These are phyloP conservation scores for Drosophila suzukii DNA, from an alignment of 1,140 invertebrate species.

Conservation along the genomic window DNA sequence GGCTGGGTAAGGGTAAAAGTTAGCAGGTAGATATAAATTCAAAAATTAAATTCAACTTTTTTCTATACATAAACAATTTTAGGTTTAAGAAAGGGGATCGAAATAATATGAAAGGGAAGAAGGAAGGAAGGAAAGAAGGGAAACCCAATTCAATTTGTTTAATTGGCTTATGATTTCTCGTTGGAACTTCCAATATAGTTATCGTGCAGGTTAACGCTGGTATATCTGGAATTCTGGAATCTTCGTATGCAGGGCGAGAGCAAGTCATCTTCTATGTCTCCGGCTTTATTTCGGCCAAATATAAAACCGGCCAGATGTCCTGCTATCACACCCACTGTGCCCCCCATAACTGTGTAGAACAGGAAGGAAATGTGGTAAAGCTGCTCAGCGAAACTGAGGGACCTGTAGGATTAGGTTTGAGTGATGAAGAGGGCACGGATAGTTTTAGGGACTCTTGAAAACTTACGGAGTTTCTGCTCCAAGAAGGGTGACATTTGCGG, in stretches of 20 bases:
- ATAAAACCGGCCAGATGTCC: slow-evolving; percentile 44
- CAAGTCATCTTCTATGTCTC: slow-evolving; percentile 56
- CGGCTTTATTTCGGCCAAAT: slow-evolving; percentile 52
- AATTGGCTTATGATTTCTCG: slow-evolving; percentile 25
- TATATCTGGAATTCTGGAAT: slow-evolving; percentile 40
- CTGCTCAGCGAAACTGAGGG: slow-evolving; percentile 53
- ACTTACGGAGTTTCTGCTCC: slow-evolving; percentile 47
- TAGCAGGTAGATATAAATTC: too few species aligned
- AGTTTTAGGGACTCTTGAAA: not conserved
- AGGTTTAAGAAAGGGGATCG: too few species aligned
- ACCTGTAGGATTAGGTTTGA: slow-evolving; percentile 30
- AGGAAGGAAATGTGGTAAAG: slow-evolving; percentile 75
- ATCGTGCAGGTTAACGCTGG: slow-evolving; percentile 57
- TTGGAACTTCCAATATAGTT: slow-evolving; percentile 2
- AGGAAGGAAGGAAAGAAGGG: too few species aligned
- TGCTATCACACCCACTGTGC: slow-evolving; percentile 39
- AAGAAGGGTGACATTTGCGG: slow-evolving; percentile 71
- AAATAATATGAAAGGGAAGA: too few species aligned
- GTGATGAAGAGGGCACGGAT: not conserved
- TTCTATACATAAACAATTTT: too few species aligned
- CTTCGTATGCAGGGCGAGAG: slow-evolving; percentile 60
- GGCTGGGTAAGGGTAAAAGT: too few species aligned
- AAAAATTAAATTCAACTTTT: too few species aligned
- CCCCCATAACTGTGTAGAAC: slow-evolving; percentile 53
- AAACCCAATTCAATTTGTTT: too few species aligned